Evolutionary conservation across 2,797 vertebrate species (phyloP).

Genomic region (Tolypeutes matacus): DNA sequence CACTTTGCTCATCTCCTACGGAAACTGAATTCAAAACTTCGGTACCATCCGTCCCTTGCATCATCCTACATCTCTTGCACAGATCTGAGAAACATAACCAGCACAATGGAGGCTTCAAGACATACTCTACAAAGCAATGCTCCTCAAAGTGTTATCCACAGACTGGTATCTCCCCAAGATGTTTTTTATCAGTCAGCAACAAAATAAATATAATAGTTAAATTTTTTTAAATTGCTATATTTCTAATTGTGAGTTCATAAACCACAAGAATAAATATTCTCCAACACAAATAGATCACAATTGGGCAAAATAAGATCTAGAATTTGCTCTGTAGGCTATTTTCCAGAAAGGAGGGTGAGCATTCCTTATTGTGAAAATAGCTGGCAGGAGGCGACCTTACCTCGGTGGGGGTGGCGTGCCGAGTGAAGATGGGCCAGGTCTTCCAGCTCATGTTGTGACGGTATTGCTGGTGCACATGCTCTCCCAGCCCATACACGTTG

Average conservation of each 20-base stretch:
- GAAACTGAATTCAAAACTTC: neutral
- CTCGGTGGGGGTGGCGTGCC: slow-evolving; percentile 91
- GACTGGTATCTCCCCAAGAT: neutral
- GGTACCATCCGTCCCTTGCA: neutral
- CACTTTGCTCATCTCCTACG: neutral
- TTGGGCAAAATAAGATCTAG: neutral
- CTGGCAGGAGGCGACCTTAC: slow-evolving; percentile 84
- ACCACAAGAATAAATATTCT: neutral
- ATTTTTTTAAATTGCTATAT: neutral
- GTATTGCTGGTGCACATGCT: slow-evolving; percentile 94
- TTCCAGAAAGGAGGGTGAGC: neutral
- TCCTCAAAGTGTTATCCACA: fast-evolving
- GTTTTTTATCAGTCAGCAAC: neutral
- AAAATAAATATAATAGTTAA: neutral
- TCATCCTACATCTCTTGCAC: neutral
- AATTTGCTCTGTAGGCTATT: too few species aligned
- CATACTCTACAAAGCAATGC: neutral
- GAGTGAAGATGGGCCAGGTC: slow-evolving; percentile 96
- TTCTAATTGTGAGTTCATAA: neutral
- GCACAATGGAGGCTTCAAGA: neutral
- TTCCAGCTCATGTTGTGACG: slow-evolving; percentile 93
- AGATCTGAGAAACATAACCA: neutral
- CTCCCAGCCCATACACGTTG: slow-evolving; percentile 96
- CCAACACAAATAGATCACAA: neutral
- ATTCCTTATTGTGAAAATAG: fast-evolving